Percentiles rank a stretch among this genome's conserved stretches.
Conservation (phyloP, 2,113 vertebrate genomes). For the Oreotrochilus melanogaster region DNA sequence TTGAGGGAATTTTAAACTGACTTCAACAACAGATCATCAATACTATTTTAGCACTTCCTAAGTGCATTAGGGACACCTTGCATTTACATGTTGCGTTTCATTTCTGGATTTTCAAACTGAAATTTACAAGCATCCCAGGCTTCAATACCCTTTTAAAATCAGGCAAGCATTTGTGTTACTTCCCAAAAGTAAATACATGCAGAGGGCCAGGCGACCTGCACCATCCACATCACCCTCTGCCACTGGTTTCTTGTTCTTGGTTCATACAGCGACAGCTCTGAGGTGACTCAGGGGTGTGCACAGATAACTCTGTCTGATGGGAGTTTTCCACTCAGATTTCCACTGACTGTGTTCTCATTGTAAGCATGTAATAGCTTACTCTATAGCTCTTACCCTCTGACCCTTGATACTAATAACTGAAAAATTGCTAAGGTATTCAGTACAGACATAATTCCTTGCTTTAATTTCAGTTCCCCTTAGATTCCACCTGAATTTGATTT, state of each 20-base stretch:
- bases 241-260: background rate
- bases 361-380: background rate
- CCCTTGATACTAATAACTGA: background rate
- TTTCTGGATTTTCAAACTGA: background rate
- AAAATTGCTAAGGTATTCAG: background rate
- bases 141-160: background rate
- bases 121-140: background rate
- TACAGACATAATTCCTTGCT: background rate
- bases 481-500: background rate
- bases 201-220: background rate
- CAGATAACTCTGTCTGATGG: background rate
- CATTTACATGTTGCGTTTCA: background rate
- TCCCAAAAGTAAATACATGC: background rate
- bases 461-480: background rate
- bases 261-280: fast-evolving
- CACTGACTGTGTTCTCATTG: background rate
- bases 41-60: background rate
- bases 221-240: background rate
- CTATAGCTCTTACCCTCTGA: background rate
- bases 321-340: background rate
- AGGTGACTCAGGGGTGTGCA: background rate
- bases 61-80: background rate
- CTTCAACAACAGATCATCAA: background rate
- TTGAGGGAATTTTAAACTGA: background rate
- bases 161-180: background rate